phyloP scores from a whole-genome alignment of 1,140 invertebrate species.

The Ips typographus region DNA sequence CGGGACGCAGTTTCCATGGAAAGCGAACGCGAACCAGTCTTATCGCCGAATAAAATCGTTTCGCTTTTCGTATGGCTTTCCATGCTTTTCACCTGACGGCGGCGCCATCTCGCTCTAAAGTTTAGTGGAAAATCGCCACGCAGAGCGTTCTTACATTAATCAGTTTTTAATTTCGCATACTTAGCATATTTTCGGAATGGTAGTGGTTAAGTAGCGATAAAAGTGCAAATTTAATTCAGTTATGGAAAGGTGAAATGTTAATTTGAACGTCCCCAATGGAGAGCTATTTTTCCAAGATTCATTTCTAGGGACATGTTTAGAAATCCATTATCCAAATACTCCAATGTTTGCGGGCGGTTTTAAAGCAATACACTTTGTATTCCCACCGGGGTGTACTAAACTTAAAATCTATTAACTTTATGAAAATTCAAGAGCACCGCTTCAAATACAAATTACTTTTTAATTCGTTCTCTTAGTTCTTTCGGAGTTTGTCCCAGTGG shows the following conservation, averaged over 20 bases:
- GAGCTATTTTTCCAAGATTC: too few species aligned
- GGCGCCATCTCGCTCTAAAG: slow-evolving; percentile 15
- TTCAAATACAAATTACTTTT: neutral
- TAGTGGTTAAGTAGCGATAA: neutral
- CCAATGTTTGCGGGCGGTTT: too few species aligned
- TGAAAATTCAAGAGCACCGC: neutral
- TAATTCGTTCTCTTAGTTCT: slow-evolving; percentile 1
- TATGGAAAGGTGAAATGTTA: too few species aligned
- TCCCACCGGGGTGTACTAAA: neutral
- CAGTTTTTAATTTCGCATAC: slow-evolving; percentile 12
- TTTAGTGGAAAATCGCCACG: slow-evolving; percentile 12
- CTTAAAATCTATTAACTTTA: neutral
- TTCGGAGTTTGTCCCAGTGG: neutral
- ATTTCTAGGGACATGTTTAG: too few species aligned
- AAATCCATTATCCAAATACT: too few species aligned
- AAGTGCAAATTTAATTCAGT: neutral
- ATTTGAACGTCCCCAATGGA: too few species aligned
- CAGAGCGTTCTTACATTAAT: slow-evolving; percentile 3
- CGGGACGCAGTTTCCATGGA: slow-evolving; percentile 15
- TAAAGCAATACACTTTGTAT: too few species aligned
- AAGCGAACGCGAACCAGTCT: slow-evolving; percentile 15
- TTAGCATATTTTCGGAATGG: slow-evolving; percentile 4
- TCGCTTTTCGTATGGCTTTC: slow-evolving; percentile 30
- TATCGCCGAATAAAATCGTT: slow-evolving; percentile 16
- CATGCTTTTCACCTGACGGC: slow-evolving; percentile 29